Evolutionary conservation across 37 sponge, comb jelly and placozoan genomes (phyloP).

Genomic region (Cladorhizidae sp.): DNA sequence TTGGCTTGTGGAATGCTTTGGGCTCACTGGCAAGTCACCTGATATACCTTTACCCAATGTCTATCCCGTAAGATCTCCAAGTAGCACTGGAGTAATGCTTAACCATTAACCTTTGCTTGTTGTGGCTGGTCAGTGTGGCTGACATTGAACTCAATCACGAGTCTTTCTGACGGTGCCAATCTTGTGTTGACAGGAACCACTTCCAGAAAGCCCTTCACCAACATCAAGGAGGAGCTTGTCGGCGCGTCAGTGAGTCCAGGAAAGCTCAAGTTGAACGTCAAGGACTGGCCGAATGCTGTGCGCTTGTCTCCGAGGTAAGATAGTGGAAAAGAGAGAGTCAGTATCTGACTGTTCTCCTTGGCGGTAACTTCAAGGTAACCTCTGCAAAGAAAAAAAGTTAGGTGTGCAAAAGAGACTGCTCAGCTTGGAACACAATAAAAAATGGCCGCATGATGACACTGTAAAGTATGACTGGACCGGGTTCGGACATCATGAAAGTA

Average conservation of each 20-base stretch:
- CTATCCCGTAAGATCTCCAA: too few species aligned
- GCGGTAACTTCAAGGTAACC: constrained; percentile 28
- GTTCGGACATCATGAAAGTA: too few species aligned
- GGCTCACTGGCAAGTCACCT: too few species aligned
- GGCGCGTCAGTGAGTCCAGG: background rate
- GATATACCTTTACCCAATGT: too few species aligned
- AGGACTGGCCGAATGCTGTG: constrained; percentile 53
- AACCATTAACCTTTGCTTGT: background rate
- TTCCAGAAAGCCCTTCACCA: background rate
- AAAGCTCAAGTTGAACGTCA: constrained; percentile 31
- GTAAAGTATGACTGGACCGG: too few species aligned
- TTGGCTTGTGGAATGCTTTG: too few species aligned
- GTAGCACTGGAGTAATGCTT: too few species aligned
- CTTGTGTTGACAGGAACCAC: background rate
- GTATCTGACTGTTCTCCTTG: background rate
- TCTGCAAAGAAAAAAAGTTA: constrained; percentile 10
- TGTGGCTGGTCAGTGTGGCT: background rate
- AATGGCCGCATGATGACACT: too few species aligned
- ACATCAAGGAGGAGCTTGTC: background rate
- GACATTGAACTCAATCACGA: background rate
- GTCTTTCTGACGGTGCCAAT: background rate
- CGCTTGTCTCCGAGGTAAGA: constrained; percentile 66
- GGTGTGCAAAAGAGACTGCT: too few species aligned
- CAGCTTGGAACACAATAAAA: too few species aligned
- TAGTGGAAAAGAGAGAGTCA: constrained; percentile 48